Percentiles rank a stretch among this genome's conserved stretches.
These are phyloP conservation scores for Elaphurus davidianus DNA, from an alignment of 2,113 vertebrate species.

Conservation along the genomic window DNA sequence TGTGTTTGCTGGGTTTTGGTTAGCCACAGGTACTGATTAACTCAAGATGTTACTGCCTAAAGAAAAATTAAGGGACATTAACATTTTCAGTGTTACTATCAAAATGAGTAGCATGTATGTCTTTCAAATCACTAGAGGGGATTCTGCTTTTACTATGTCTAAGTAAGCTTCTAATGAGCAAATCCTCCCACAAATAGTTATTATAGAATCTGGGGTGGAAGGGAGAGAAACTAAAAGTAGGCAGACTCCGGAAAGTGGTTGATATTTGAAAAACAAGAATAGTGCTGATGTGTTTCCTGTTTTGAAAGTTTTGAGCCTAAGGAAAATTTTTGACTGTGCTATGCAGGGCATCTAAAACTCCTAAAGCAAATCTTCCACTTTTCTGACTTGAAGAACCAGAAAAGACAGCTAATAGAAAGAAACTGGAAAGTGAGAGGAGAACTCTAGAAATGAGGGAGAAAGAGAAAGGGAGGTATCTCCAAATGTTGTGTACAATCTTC, in stretches of 20 bases:
- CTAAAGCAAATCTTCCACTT: background rate
- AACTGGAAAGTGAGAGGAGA: background rate
- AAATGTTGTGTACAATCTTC: background rate
- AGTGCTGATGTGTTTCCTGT: background rate
- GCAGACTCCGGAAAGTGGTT: background rate
- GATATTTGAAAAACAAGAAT: background rate
- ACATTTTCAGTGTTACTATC: background rate
- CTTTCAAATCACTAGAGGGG: background rate
- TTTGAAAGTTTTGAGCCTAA: background rate
- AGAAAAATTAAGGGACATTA: background rate
- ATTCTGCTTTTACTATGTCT: background rate
- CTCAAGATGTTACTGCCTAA: background rate
- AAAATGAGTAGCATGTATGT: background rate
- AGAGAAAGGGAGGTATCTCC: rapidly evolving
- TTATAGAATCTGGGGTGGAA: background rate
- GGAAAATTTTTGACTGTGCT: background rate
- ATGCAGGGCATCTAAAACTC: background rate
- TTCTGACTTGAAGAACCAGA: background rate
- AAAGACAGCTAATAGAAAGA: background rate
- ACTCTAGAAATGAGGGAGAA: background rate
- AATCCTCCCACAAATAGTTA: background rate
- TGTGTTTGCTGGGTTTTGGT: background rate
- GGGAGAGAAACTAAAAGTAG: background rate
- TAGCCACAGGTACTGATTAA: background rate
- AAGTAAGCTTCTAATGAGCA: background rate